Conservation (phyloP, 23 tunicate species). For the Clavelina lepadiformis region DNA sequence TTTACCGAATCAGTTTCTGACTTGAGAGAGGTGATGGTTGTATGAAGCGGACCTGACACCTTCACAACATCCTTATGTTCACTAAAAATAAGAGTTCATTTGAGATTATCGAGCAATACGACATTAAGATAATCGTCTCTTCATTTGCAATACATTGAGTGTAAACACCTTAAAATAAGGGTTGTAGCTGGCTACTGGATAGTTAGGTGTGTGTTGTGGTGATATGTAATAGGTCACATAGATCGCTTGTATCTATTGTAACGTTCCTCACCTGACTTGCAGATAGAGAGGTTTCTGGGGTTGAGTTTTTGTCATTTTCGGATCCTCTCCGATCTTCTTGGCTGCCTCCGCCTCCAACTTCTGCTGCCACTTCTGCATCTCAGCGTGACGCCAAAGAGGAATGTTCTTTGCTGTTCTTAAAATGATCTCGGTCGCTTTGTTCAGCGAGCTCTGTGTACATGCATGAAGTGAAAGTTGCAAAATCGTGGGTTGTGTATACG, state of each 20-base stretch:
- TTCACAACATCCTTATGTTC: conserved; percentile 88
- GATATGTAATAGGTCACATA: not conserved
- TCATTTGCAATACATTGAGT: not conserved
- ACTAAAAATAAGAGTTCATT: conserved; percentile 10
- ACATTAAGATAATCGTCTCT: not conserved
- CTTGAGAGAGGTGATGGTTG: conserved; percentile 69
- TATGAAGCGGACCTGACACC: conserved; percentile 66
- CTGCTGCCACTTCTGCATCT: conserved; percentile 71
- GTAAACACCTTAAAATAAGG: not conserved
- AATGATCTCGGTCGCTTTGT: conserved; percentile 50
- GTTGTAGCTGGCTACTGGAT: not conserved
- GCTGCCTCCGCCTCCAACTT: conserved; percentile 87
- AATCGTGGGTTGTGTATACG: too few relatives aligned
- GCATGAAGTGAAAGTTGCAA: too few relatives aligned
- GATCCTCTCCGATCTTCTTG: conserved; percentile 80
- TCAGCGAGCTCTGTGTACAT: conserved; percentile 30
- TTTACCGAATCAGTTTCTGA: conserved; percentile 63
- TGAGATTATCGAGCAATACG: not conserved
- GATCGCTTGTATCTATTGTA: not conserved
- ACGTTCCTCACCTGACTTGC: conserved; percentile 53
- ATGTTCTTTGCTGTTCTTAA: conserved; percentile 67
- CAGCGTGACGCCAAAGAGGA: conserved; percentile 62
- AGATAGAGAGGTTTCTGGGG: conserved; percentile 73
- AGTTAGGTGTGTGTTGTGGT: not conserved
- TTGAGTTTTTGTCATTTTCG: conserved; percentile 71